Base-by-base conservation (phyloP, 1,140 invertebrate species). In the Lepidurus apus region DNA sequence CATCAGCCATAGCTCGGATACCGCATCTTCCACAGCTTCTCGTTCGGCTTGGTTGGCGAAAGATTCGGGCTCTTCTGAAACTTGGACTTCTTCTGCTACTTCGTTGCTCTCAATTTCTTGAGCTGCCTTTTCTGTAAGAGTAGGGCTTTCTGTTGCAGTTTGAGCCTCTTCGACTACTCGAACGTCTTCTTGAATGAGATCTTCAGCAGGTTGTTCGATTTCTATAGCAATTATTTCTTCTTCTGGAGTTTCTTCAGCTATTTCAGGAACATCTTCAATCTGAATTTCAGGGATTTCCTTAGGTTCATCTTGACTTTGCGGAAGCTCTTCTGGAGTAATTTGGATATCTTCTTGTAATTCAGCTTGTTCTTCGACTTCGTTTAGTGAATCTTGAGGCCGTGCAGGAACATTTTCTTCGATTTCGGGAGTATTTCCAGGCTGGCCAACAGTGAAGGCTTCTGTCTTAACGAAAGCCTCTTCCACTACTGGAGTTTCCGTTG, bases 251-350 rank as follows among this genome's bases (percentile, higher is more conserved):
- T 74, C 81, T 44, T 79, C 78, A 11, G 88, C 86, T 77, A 86
- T 85, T 5, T 82, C 82, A 13, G 87, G 84, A 79, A 85, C 84
- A 82, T 92, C 90, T 81, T 93, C 92, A n/a, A 93, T 87, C 91
- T 91, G 93, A 11, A 42, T 75, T 42, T 34, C 74, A 3, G 21
- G 42, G 17, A 74, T 74, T 75, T 43, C 74, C 24, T 34, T 75
- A 10, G 21, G 8, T 42, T 43, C 26, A 8, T 34, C 26, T 21
- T 75, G 42, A 21, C 42, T 4, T 42, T 43, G 42, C 17, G 24
- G 5, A 7, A 74, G 34, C 42, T 11, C 43, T 74, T 74, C 74
- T 42, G 74, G 17, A 43, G 43, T 34, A 34, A 24, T 73, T 73
- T 73, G 17, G 53, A 24, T 2, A 4, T n/a, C 74, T 7, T 75